Evolutionary conservation across 2,113 vertebrate genomes (phyloP).

Genomic region (Aphyosemion australe): DNA sequence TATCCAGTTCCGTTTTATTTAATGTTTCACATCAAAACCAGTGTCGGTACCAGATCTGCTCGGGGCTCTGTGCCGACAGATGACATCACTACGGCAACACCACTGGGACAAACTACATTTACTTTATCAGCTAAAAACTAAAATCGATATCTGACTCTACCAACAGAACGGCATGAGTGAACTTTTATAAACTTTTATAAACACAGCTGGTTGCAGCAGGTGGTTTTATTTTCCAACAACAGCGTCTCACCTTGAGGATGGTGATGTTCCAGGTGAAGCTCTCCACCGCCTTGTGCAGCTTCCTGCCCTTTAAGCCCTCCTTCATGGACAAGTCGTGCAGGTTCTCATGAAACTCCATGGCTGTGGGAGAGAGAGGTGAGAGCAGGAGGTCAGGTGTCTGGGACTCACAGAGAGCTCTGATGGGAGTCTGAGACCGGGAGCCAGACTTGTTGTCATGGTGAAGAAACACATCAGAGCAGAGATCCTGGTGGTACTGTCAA

Average conservation of each 20-base stretch:
- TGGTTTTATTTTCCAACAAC: no score
- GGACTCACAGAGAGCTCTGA: background rate
- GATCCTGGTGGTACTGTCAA: slow-evolving; percentile 19
- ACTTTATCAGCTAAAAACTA: no score
- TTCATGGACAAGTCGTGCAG: slow-evolving; percentile 88
- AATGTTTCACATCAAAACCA: no score
- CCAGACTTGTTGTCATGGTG: slow-evolving; percentile 27
- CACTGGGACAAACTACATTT: no score
- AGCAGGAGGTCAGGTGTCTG: background rate
- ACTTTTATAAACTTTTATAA: no score
- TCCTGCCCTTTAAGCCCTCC: slow-evolving; percentile 95
- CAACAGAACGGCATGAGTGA: no score
- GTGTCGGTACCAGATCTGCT: no score
- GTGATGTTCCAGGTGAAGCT: slow-evolving; percentile 99
- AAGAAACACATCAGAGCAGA: slow-evolving; percentile 33
- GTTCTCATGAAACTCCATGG: slow-evolving; percentile 97
- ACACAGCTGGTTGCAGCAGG: no score
- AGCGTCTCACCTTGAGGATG: slow-evolving; percentile 89
- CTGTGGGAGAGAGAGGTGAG: slow-evolving; percentile 65
- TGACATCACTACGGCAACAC: no score
- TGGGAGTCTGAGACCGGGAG: slow-evolving; percentile 7
- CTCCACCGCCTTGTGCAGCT: slow-evolving; percentile 94
- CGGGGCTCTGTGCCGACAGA: no score
- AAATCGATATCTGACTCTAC: no score
- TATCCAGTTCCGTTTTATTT: no score